phyloP scores from a whole-genome alignment of 2,797 vertebrate species.

The Phrynocephalus forsythii region DNA sequence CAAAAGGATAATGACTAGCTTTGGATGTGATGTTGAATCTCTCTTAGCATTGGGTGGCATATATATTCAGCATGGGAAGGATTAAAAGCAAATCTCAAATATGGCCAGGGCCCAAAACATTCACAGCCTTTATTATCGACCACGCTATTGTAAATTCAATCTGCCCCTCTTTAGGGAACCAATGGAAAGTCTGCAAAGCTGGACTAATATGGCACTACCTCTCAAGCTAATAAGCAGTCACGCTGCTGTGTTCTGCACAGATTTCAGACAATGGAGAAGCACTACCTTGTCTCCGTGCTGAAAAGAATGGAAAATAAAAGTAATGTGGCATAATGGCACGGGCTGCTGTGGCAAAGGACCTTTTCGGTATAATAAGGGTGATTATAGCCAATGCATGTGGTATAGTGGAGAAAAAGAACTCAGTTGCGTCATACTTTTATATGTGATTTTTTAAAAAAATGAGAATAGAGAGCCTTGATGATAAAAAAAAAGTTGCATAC shows the following conservation, averaged over 20 bases:
- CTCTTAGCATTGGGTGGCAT: slow-evolving; percentile 11
- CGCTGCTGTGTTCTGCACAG: slow-evolving; percentile 30
- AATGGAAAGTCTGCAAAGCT: slow-evolving; percentile 18
- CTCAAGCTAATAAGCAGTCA: slow-evolving; percentile 34
- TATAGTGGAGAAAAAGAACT: neutral
- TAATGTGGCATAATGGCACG: slow-evolving; percentile 12
- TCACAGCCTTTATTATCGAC: slow-evolving; percentile 22
- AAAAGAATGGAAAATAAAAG: neutral
- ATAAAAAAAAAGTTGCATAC: neutral
- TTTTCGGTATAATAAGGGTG: slow-evolving; percentile 17
- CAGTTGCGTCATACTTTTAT: neutral
- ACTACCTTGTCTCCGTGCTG: slow-evolving; percentile 25
- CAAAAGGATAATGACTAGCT: slow-evolving; percentile 14
- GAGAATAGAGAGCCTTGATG: neutral
- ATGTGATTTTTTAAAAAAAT: slow-evolving; percentile 10
- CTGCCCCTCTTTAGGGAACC: slow-evolving; percentile 32
- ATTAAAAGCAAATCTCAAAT: slow-evolving; percentile 22
- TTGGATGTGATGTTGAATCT: slow-evolving; percentile 21
- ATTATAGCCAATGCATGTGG: neutral
- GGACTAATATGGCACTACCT: slow-evolving; percentile 32
- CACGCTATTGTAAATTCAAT: slow-evolving; percentile 31
- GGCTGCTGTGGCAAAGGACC: slow-evolving; percentile 8
- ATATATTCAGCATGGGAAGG: slow-evolving; percentile 13
- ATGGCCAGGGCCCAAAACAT: slow-evolving; percentile 38
- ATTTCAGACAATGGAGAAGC: slow-evolving; percentile 27